phyloP scores from a whole-genome alignment of 2,888 invertebrate genomes.

The Lobophora halterata region DNA sequence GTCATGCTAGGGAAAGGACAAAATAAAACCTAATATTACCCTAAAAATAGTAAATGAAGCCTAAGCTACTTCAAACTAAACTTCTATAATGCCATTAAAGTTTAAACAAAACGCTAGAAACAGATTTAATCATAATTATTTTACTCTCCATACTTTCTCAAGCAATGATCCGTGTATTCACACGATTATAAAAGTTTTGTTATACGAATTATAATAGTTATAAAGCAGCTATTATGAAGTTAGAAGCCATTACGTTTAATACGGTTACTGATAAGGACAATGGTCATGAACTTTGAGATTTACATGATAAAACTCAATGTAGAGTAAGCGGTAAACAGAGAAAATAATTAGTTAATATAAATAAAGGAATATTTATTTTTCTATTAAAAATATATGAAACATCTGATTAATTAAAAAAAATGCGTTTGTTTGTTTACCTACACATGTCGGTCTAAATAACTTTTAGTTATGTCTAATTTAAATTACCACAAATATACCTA shows the following conservation, averaged over 20 bases:
- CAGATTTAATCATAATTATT: neutral
- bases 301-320: slow-evolving; percentile 11
- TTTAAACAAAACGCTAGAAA: neutral
- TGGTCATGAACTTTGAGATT: slow-evolving; percentile 19
- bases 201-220: slow-evolving; percentile 11
- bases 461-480: too few species aligned
- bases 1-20: too few species aligned
- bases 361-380: too few species aligned
- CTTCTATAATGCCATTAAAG: too few species aligned
- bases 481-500: too few species aligned
- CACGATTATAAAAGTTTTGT: slow-evolving; percentile 38
- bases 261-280: slow-evolving; percentile 18
- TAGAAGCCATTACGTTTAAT: slow-evolving; percentile 16
- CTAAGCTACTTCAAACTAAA: too few species aligned
- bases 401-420: too few species aligned
- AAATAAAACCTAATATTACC: too few species aligned
- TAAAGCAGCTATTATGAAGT: slow-evolving; percentile 19
- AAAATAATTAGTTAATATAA: slow-evolving; percentile 3
- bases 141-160: slow-evolving; percentile 35
- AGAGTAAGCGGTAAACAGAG: slow-evolving; percentile 10
- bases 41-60: too few species aligned
- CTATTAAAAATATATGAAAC: too few species aligned
- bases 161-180: slow-evolving; percentile 50
- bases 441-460: too few species aligned
- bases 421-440: too few species aligned